Conservation (phyloP, 1,140 invertebrate genomes). For the Asbolus verrucosus region DNA sequence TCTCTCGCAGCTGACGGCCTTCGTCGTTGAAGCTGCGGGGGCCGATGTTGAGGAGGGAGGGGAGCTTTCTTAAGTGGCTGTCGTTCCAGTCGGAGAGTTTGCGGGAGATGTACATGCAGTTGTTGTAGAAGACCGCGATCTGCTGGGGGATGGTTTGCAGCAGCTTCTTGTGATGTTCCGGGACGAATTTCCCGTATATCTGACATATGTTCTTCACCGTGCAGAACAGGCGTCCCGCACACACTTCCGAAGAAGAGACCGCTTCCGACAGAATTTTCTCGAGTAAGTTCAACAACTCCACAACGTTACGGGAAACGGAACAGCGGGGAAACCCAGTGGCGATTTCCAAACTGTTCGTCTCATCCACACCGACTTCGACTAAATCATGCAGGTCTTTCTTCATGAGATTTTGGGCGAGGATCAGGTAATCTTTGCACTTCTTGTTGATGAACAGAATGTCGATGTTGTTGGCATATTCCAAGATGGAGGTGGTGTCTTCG, state of each 20-base stretch:
- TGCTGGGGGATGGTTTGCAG: constrained; percentile 87
- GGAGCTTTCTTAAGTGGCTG: constrained; percentile 26
- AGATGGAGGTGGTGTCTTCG: constrained; percentile 61
- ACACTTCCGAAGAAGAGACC: constrained; percentile 69
- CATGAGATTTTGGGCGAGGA: constrained; percentile 79
- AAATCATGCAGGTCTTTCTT: constrained; percentile 85
- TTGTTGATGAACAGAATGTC: constrained; percentile 84
- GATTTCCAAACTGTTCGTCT: constrained; percentile 46
- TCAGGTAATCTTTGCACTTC: constrained; percentile 79
- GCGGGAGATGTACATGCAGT: constrained; percentile 90
- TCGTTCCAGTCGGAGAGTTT: constrained; percentile 72
- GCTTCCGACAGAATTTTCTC: constrained; percentile 81
- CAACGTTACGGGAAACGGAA: constrained; percentile 70
- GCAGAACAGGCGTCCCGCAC: constrained; percentile 77
- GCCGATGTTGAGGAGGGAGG: neutral
- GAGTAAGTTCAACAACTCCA: constrained; percentile 77
- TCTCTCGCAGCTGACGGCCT: constrained; percentile 63
- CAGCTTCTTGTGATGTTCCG: constrained; percentile 81
- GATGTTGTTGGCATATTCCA: constrained; percentile 80
- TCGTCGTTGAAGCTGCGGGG: constrained; percentile 49
- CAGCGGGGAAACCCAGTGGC: constrained; percentile 65
- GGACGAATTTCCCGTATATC: constrained; percentile 81
- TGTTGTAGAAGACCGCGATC: constrained; percentile 92
- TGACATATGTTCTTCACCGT: constrained; percentile 81
- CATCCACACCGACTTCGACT: constrained; percentile 69